Base-by-base conservation (phyloP, 2,113 vertebrate species). In the Hyperoodon ampullatus region DNA sequence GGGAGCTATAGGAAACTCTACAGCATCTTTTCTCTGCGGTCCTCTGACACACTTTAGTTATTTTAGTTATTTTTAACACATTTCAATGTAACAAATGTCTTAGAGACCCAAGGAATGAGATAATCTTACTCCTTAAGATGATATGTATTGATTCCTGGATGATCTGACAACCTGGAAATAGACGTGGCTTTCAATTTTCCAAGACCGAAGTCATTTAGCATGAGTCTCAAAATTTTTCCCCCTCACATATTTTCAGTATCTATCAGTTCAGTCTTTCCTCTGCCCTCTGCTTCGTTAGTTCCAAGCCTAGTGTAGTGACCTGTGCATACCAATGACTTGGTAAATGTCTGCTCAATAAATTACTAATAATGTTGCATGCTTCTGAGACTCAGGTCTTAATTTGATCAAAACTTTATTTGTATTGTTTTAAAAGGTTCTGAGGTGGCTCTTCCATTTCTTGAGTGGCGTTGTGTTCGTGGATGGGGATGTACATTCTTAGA, bases 1-100 rank as follows among this genome's bases (percentile, higher is more conserved):
- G 93, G 5, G 12, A 55, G 14, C 82, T 55, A 21, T 93, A 92
- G 60, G 78, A 97, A 90, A 14, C 19, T 95, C 53, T 68, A 63
- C 0, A 55, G 26, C 61, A 33, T 65, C 26, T 77, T 97, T 97
- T 96, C 95, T 65, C 47, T 89, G 44, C 16, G 97, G 44, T 88
- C 65, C 55, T 63, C 97, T 96, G 85, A 96, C 42, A 96, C 0
- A 87, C 19, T 97, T 97, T 93, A 97, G 94, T 98, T 97, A 92
- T 97, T 97, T 97, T 93, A 97, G 94, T 98, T 97, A 92, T 90
- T 97, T 90, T 80, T 94, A 95, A 98, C 85, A 97, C 83, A 97
- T 96, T 96, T 50, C 94, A 97, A 94, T 90, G 44, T 35, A 97
- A 70, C 15, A 96, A 95, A 86, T 89, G 55, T 93, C 92, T 97